Conservation (phyloP, 2,113 vertebrate species). For the Pyrgilauda ruficollis region DNA sequence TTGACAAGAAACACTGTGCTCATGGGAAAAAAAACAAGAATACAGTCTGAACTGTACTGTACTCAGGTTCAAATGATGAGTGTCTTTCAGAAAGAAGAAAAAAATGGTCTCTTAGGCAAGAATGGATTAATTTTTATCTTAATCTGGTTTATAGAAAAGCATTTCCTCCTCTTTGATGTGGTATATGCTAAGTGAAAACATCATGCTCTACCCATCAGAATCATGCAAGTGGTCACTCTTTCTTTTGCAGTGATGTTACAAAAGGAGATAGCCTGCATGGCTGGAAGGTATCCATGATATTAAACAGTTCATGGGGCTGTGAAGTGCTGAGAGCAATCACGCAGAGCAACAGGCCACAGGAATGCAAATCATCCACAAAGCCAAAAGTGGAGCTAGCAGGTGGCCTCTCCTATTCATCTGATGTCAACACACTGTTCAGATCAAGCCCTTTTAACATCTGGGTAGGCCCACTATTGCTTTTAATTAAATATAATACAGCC, state of each 20-base stretch:
- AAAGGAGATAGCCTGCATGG: conserved; percentile 75
- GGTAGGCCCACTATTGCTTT: conserved; percentile 81
- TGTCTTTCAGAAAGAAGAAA: conserved; percentile 18
- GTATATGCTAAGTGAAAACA: conserved; percentile 68
- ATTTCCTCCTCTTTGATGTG: conserved; percentile 69
- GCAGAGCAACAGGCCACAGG: conserved; percentile 91
- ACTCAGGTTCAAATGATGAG: conserved; percentile 23
- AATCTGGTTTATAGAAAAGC: conserved; percentile 50
- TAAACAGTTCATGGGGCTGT: conserved; percentile 87
- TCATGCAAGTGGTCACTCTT: conserved; percentile 44
- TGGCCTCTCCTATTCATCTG: conserved; percentile 87
- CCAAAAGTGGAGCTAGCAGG: conserved; percentile 91
- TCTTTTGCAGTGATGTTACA: conserved; percentile 67
- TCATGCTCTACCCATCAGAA: conserved; percentile 56
- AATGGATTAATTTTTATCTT: conserved; percentile 79
- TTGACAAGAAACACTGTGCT: neutral
- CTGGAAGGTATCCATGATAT: conserved; percentile 84
- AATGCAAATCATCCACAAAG: conserved; percentile 89
- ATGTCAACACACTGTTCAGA: conserved; percentile 84
- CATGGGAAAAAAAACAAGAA: neutral
- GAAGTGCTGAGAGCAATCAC: conserved; percentile 87
- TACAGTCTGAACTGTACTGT: neutral
- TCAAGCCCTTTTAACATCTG: conserved; percentile 85
- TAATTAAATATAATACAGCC: conserved; percentile 87
- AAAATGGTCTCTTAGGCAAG: conserved; percentile 64